These are phyloP conservation scores for Tyria jacobaeae DNA, from an alignment of 2,888 invertebrate species.

Conservation along the genomic window DNA sequence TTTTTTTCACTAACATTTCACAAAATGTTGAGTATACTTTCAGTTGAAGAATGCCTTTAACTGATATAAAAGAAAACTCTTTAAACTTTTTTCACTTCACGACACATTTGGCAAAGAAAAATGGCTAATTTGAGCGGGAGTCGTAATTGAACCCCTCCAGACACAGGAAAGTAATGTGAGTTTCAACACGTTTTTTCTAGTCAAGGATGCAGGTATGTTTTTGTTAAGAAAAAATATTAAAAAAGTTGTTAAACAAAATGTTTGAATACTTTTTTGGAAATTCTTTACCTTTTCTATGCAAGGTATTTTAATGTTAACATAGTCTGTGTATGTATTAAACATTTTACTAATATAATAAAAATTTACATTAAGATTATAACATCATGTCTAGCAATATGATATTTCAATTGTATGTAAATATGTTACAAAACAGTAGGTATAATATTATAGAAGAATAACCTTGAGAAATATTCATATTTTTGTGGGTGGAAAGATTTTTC, in stretches of 20 bases:
- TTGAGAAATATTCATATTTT: no score
- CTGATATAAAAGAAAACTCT: slow-evolving; percentile 31
- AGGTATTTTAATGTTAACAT: neutral
- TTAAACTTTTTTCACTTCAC: slow-evolving; percentile 48
- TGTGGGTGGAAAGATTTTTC: no score
- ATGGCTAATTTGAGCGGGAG: slow-evolving; percentile 50
- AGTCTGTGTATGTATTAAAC: no score
- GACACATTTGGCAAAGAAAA: slow-evolving; percentile 53
- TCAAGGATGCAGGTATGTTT: neutral
- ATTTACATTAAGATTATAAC: no score
- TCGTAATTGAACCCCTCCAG: slow-evolving; percentile 45
- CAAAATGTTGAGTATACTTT: slow-evolving; percentile 36
- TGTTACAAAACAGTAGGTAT: no score
- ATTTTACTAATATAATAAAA: no score
- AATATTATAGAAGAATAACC: no score
- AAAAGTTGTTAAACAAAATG: neutral
- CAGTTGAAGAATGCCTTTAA: slow-evolving; percentile 30
- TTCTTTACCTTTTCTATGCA: neutral
- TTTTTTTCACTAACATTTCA: slow-evolving; percentile 34
- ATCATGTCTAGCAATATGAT: no score
- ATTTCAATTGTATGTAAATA: no score
- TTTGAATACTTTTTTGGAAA: neutral
- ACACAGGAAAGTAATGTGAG: slow-evolving; percentile 48
- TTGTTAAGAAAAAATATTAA: neutral
- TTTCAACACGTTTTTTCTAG: slow-evolving; percentile 43